Conservation (phyloP, 2,888 invertebrate genomes). For the Drosophila nr. fundita region DNA sequence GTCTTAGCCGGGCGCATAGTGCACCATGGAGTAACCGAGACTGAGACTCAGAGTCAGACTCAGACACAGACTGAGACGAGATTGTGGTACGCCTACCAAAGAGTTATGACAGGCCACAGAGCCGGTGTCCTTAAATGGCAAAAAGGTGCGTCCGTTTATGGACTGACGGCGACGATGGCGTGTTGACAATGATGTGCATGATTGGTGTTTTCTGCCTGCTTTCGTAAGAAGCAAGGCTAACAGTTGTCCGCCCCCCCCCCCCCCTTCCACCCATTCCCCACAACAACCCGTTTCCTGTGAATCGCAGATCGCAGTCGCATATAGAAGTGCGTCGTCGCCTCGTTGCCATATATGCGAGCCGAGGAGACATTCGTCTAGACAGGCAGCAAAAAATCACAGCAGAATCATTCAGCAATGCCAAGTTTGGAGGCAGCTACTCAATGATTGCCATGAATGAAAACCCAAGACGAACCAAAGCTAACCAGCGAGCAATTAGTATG, state of each 20-base stretch:
- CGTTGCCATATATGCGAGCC: conserved; percentile 67
- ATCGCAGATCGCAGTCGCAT: conserved; percentile 31
- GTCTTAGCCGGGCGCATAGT: conserved; percentile 43
- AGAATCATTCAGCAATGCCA: conserved; percentile 77
- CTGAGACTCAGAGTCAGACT: conserved; percentile 6
- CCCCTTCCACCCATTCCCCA: conserved; percentile 12
- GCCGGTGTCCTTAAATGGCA: conserved; percentile 67
- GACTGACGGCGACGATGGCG: conserved; percentile 72
- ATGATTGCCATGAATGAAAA: conserved; percentile 80
- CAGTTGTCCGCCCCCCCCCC: background rate
- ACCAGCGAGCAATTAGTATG: conserved; percentile 83
- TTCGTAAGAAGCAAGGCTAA: conserved; percentile 62
- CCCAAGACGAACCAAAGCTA: conserved; percentile 34
- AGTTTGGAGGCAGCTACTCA: conserved; percentile 73
- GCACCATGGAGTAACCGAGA: conserved; percentile 40
- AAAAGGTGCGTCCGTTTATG: conserved; percentile 72
- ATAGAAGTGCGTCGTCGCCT: conserved; percentile 49
- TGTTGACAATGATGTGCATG: conserved; percentile 78
- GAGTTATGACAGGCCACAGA: conserved; percentile 74
- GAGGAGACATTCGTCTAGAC: conserved; percentile 70
- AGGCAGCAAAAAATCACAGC: conserved; percentile 73
- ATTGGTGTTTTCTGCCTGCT: conserved; percentile 69
- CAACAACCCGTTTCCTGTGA: conserved; percentile 59
- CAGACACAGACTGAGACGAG: conserved; percentile 1
- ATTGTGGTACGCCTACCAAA: conserved; percentile 63